phyloP scores from a whole-genome alignment of 2,113 vertebrate species.

The Tenrec ecaudatus region DNA sequence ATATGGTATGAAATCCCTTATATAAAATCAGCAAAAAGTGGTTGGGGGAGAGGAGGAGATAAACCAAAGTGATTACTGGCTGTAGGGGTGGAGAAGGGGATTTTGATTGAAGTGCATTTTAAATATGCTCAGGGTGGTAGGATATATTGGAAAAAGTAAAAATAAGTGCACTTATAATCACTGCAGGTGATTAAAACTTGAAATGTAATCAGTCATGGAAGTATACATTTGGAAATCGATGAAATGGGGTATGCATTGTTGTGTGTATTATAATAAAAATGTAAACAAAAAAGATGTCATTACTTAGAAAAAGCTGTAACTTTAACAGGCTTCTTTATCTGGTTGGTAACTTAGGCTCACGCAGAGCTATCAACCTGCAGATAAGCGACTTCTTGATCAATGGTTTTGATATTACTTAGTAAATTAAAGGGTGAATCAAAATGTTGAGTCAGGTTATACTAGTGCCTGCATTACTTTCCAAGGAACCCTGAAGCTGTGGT shows the following conservation, averaged over 20 bases:
- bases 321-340: conserved; percentile 68
- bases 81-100: neutral
- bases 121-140: neutral
- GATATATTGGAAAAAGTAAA: neutral
- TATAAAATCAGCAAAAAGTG: neutral
- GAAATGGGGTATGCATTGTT: too few relatives aligned
- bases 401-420: neutral
- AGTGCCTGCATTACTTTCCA: conserved; percentile 26
- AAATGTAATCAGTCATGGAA: neutral
- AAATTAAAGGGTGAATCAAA: conserved; percentile 59
- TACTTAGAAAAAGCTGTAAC: conserved; percentile 66
- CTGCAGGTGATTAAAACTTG: neutral
- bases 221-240: neutral
- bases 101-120: neutral
- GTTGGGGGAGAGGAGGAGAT: too few relatives aligned
- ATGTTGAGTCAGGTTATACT: conserved; percentile 15
- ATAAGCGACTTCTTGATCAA: conserved; percentile 22
- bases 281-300: neutral
- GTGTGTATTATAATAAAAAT: too few relatives aligned
- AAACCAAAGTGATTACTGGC: neutral
- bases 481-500: too few relatives aligned
- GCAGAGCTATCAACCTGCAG: conserved; percentile 24
- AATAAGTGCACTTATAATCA: neutral
- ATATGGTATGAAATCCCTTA: neutral
- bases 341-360: conserved; percentile 59